Evolutionary conservation across 2,113 vertebrate species (phyloP).

Genomic region (Amazona guildingii): DNA sequence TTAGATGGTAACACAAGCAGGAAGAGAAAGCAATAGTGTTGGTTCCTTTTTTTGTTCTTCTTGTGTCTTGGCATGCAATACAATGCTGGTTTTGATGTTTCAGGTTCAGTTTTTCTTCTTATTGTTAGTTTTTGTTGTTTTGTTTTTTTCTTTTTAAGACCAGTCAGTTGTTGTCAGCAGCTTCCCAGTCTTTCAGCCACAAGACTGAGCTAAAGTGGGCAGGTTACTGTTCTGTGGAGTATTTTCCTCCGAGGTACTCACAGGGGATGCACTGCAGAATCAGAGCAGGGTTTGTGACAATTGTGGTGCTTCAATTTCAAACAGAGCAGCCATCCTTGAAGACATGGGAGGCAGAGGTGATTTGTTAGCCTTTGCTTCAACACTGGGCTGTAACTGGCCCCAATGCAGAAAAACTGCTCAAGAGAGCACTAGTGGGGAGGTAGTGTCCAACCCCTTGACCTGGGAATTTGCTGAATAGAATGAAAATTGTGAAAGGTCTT

Average conservation of each 20-base stretch:
- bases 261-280: neutral
- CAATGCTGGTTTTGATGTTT: neutral
- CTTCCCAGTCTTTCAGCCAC: neutral
- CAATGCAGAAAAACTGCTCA: neutral
- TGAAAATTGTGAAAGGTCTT: neutral
- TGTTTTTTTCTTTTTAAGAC: neutral
- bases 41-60: neutral
- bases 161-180: neutral
- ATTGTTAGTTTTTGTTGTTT: neutral
- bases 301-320: neutral
- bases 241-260: neutral
- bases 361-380: neutral
- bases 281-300: fast-evolving
- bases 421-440: neutral
- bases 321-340: neutral
- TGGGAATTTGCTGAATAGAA: neutral
- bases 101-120: neutral
- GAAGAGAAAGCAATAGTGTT: neutral
- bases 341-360: neutral
- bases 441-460: no score
- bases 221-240: neutral
- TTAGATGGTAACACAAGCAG: neutral
- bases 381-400: neutral
- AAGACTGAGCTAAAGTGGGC: neutral
- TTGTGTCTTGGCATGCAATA: neutral